phyloP scores from a whole-genome alignment of 2,888 invertebrate genomes.

The Cremastinae sp. region DNA sequence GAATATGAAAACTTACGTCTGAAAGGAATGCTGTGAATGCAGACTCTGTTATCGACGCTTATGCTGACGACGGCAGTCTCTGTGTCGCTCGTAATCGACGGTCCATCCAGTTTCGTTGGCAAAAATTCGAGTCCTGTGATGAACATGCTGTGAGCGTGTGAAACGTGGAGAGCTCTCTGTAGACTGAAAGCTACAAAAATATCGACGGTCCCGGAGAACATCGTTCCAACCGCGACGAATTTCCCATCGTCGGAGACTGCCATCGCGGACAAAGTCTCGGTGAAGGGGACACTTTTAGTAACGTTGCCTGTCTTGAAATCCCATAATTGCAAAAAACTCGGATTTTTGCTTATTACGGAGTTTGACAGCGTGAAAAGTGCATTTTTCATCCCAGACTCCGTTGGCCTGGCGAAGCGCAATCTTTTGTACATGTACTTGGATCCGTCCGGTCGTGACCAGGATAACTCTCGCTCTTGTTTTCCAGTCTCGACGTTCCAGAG shows the following conservation, averaged over 20 bases:
- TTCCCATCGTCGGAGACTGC: conserved; percentile 95
- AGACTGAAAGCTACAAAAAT: conserved; percentile 96
- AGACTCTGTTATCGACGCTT: conserved; percentile 96
- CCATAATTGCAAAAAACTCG: conserved; percentile 91
- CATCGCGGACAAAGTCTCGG: conserved; percentile 91
- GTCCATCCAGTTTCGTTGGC: conserved; percentile 86
- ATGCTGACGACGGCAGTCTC: conserved; percentile 96
- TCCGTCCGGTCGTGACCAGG: conserved; percentile 89
- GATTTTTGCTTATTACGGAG: conserved; percentile 88
- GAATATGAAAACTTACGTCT: too few relatives aligned
- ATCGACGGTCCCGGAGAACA: conserved; percentile 95
- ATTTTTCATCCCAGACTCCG: conserved; percentile 84
- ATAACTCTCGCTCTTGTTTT: conserved; percentile 86
- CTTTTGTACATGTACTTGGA: conserved; percentile 91
- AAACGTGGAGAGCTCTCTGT: conserved; percentile 92
- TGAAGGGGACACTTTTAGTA: conserved; percentile 83
- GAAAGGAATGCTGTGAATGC: conserved; percentile 92
- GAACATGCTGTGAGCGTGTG: conserved; percentile 96
- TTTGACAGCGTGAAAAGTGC: conserved; percentile 91
- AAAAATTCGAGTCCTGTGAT: conserved; percentile 97
- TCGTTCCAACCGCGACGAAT: conserved; percentile 95
- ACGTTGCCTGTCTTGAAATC: conserved; percentile 84
- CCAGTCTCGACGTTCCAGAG: conserved; percentile 89
- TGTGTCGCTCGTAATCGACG: conserved; percentile 87
- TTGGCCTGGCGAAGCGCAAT: conserved; percentile 85